Evolutionary conservation across 2,888 invertebrate species (phyloP), one percentile per base, ranked within the genome.

Genomic region (Peribatodes rhomboidaria): DNA sequence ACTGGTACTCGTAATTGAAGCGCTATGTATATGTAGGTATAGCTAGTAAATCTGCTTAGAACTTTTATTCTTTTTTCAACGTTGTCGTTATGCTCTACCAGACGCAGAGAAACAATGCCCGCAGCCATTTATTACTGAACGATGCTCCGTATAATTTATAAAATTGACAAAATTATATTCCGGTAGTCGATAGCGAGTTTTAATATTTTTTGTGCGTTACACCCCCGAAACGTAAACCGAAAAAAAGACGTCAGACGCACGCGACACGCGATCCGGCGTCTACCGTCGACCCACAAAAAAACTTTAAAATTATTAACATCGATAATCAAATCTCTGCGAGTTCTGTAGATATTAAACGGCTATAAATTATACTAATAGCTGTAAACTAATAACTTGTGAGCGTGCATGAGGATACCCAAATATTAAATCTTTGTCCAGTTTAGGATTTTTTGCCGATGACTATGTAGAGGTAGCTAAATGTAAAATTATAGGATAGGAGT

Each of bases 111-210:
- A 73, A 72, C 74, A 69, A 75, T 71, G 78, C 78, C 85, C 82
- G 79, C 81, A 86, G 86, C 87, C 82, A 84, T 84, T 86, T 83
- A 88, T 90, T 88, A 87, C 83, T 77, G 84, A 83, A 81, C 80
- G 84, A 88, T 88, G 86, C 82, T 82, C 83, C 78, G 82, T 90
- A 86, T 92, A 92, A 92, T 93, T 92, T 91, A 88, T 88, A 74
- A 92, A 92, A 92, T 92, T 91, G 90, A 81, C 91, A 90, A 89
- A 92, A 92, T 91, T 90, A 91, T 89, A 90, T 92, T 92, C 90
- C 93, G 82, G 93, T 92, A 93, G 92, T 93, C 93, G 86, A 84
- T 88, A 88, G 85, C 84, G 87, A 84, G 89, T 90, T 87, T 84
- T 81, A 78, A 81, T 79, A 80, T 89, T 90, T 92, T 92, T 90